Percentiles rank a stretch among this genome's conserved stretches.
These are phyloP conservation scores for Propithecus deckenii DNA, from an alignment of 2,797 vertebrate genomes.

Conservation along the genomic window DNA sequence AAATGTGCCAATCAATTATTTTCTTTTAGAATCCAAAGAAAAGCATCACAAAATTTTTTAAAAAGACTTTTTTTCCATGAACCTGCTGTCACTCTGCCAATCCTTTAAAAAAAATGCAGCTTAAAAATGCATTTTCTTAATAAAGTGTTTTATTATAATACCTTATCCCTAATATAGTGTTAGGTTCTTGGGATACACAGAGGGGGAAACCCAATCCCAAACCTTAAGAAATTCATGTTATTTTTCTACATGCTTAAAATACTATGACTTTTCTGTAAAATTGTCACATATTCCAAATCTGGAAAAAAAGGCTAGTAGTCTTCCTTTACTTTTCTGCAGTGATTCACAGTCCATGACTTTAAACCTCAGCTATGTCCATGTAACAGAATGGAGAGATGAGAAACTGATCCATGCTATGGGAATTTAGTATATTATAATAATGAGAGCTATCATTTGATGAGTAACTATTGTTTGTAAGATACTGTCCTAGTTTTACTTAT, in stretches of 20 bases:
- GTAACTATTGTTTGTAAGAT: background rate
- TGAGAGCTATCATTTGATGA: background rate
- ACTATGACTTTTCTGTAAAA: background rate
- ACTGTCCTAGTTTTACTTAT: background rate
- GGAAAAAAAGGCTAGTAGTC: background rate
- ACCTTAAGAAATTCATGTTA: background rate
- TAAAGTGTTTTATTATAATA: background rate
- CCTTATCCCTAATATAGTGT: background rate
- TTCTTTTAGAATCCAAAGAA: slow-evolving; percentile 5
- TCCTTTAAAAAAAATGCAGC: background rate
- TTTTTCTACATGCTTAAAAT: background rate
- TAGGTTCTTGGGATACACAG: background rate
- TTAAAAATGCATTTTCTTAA: background rate
- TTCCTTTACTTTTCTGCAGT: background rate
- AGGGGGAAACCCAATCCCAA: background rate
- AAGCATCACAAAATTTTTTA: background rate
- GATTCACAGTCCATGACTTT: background rate
- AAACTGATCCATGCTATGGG: background rate
- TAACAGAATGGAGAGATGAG: background rate
- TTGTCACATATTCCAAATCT: background rate
- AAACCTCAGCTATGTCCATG: background rate
- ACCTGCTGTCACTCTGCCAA: background rate
- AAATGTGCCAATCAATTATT: background rate
- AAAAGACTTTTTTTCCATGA: background rate
- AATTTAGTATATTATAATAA: background rate